Base-by-base conservation (phyloP, 2,888 invertebrate genomes). In the Ormyrus nitidulus region DNA sequence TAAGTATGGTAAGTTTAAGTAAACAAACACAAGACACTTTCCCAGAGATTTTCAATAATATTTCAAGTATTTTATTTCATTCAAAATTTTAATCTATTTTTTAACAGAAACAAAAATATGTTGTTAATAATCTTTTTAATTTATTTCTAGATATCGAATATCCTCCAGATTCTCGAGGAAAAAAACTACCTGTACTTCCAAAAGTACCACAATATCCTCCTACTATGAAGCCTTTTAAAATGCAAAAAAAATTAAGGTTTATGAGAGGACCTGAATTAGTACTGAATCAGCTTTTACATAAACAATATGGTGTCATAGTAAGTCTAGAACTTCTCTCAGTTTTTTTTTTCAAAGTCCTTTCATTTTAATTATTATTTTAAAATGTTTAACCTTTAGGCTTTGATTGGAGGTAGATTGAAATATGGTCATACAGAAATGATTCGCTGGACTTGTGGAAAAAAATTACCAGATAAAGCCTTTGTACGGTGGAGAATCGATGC, bases 221-320 rank as follows among this genome's bases (percentile, higher is more conserved):
- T 0, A 93, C 93, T 81, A 86, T 95, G 51, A 93, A 93, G 84
- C 93, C 96, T 34, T 96, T 95, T 4, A 97, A 96, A 92, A 97
- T 96, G 96, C 94, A 95, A 84, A 98, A 97, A 87, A 93, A 93
- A 73, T 91, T 98, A 2, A 92, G 93, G n/a, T 93, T 95, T 58
- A 97, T 98, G 96, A 92, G 98, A 88, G 99, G 99, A 0, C 98
- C 98, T 0, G 99, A 99, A 91, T 83, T 89, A 6, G 89, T 97
- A 46, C 98, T 99, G 87, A 99, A 95, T 85, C 93, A 93, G 73
- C 91, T 99, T 10, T 92, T 97, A 80, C 95, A 98, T 86, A 95
- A 96, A 87, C 99, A 99, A 87, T 99, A 94, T 93, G 99, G 98
- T 62, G 94, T 99, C 83, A 92, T 98, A 90, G 97, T 97, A 92